phyloP scores from a whole-genome alignment of 2,113 vertebrate species.

The Corythaeola cristata region DNA sequence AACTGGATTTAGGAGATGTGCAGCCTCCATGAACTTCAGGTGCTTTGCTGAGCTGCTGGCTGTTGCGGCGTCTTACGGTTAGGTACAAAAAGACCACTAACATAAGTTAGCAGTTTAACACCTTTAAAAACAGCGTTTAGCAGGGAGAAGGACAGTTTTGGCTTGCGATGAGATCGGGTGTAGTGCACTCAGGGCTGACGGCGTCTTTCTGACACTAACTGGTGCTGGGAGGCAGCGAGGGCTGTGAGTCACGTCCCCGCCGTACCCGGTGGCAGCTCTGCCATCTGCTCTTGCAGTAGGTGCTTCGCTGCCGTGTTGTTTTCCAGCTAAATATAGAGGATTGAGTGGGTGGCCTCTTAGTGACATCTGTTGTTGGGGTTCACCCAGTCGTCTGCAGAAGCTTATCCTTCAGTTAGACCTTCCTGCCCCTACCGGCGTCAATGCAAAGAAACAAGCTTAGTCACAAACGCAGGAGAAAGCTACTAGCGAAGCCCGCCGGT shows the following conservation, averaged over 20 bases:
- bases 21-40: background rate
- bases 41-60: background rate
- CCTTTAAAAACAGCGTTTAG: background rate
- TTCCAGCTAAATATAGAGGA: background rate
- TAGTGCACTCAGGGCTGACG: background rate
- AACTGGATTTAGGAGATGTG: background rate
- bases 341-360: background rate
- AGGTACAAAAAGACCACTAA: background rate
- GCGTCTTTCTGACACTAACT: background rate
- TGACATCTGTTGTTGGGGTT: background rate
- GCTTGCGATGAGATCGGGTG: accelerated
- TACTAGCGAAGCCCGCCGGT: background rate
- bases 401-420: background rate
- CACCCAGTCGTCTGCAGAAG: background rate
- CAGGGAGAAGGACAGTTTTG: background rate
- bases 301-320: background rate
- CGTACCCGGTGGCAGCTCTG: accelerated
- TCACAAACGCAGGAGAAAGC: background rate
- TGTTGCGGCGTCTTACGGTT: background rate
- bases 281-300: background rate
- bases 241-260: background rate
- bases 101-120: background rate
- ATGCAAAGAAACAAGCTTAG: background rate
- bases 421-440: background rate
- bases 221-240: accelerated